These are phyloP conservation scores for Zaprionus gabonicus DNA, from an alignment of 1,140 invertebrate genomes.

Conservation along the genomic window DNA sequence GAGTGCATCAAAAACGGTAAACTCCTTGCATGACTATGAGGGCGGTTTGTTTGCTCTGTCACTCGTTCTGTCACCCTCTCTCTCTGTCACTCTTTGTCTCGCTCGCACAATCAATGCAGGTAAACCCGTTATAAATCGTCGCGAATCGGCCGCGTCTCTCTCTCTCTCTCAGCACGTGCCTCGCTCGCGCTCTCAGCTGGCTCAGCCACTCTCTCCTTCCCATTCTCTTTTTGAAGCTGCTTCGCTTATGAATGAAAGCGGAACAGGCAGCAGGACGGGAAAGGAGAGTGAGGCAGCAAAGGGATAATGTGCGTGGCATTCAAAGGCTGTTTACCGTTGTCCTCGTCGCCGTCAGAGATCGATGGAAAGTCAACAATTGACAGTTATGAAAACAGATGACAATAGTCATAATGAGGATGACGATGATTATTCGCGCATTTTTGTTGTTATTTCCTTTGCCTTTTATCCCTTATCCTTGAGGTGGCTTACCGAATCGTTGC, in stretches of 20 bases:
- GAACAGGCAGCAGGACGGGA: constrained; percentile 27
- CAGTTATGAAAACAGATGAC: constrained; percentile 81
- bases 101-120: constrained; percentile 34
- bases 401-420: constrained; percentile 45
- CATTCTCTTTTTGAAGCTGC: not conserved
- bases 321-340: constrained; percentile 39
- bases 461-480: constrained; percentile 1
- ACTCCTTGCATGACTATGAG: constrained; percentile 40
- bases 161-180: constrained; percentile 37
- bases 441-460: constrained; percentile 19
- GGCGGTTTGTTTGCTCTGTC: constrained; percentile 35
- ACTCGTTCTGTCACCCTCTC: not conserved
- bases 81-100: not conserved
- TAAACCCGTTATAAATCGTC: constrained; percentile 32
- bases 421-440: constrained; percentile 32
- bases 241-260: constrained; percentile 28
- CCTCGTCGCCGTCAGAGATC: constrained; percentile 50
- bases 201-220: not conserved
- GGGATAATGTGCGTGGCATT: constrained; percentile 46
- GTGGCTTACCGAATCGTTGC: not conserved
- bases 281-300: constrained; percentile 15
- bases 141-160: constrained; percentile 23
- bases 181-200: constrained; percentile 11
- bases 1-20: constrained; percentile 61
- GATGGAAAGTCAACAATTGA: constrained; percentile 78